Evolutionary conservation across 2,797 vertebrate genomes (phyloP).

Genomic region (Neomorphus geoffroyi): DNA sequence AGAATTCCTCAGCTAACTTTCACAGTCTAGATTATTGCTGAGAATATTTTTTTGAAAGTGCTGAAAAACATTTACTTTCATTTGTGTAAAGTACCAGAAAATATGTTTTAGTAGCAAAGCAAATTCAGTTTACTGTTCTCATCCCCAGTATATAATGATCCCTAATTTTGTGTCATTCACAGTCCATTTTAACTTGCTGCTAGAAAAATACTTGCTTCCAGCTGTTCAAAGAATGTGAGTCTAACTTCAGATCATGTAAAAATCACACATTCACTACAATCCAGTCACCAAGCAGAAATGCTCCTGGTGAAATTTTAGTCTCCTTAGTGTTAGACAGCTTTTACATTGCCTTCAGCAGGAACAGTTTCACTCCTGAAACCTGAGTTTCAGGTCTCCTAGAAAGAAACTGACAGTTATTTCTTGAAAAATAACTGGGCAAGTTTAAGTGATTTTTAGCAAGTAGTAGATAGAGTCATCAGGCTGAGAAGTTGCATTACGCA

Average conservation of each 20-base stretch:
- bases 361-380: background rate
- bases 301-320: background rate
- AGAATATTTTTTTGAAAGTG: background rate
- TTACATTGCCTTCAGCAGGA: background rate
- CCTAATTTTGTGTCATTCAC: background rate
- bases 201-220: background rate
- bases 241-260: background rate
- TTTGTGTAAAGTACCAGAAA: background rate
- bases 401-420: background rate
- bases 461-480: background rate
- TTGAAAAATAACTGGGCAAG: background rate
- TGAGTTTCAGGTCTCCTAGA: background rate
- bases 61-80: background rate
- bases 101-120: background rate
- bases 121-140: background rate
- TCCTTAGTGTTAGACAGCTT: background rate
- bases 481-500: background rate
- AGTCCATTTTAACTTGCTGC: background rate
- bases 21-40: background rate
- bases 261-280: background rate
- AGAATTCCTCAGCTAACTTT: background rate
- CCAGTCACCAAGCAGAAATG: background rate
- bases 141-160: background rate
- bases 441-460: background rate
- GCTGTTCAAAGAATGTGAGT: background rate